Evolutionary conservation across 2,113 vertebrate species (phyloP).

Genomic region (Indri indri): DNA sequence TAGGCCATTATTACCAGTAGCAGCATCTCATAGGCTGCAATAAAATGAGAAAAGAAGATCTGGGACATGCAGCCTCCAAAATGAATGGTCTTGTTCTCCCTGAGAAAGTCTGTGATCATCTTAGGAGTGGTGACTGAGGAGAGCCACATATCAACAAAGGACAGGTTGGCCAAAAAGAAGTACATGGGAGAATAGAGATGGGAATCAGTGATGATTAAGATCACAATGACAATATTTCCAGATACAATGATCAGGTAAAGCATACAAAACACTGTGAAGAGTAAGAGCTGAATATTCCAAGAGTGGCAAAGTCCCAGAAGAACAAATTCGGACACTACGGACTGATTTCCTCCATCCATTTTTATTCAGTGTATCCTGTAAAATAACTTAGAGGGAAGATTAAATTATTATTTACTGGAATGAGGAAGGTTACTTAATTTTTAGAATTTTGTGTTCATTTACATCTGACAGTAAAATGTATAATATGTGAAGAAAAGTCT

Average conservation of each 20-base stretch:
- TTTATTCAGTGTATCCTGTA: not conserved
- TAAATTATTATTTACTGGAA: not conserved
- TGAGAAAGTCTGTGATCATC: conserved; percentile 52
- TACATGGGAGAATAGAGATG: conserved; percentile 65
- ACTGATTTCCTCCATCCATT: conserved; percentile 65
- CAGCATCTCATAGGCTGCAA: conserved; percentile 65
- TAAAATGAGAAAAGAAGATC: conserved; percentile 57
- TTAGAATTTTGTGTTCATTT: not conserved
- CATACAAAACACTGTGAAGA: conserved; percentile 46
- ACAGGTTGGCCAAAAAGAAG: conserved; percentile 62
- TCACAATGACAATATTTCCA: conserved; percentile 64
- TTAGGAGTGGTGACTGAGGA: conserved; percentile 61
- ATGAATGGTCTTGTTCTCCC: conserved; percentile 53
- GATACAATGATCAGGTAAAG: conserved; percentile 65
- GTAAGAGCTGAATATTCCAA: conserved; percentile 11
- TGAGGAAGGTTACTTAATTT: not conserved
- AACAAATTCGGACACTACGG: conserved; percentile 63
- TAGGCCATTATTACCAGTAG: conserved; percentile 74
- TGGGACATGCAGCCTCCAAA: conserved; percentile 67
- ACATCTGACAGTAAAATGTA: not conserved
- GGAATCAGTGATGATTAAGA: conserved; percentile 21
- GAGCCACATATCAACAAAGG: conserved; percentile 61
- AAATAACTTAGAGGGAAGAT: not conserved
- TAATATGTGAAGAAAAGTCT: not conserved
- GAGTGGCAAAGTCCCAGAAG: conserved; percentile 57